Evolutionary conservation across 2,113 vertebrate genomes (phyloP).

Genomic region (Xyliphius kryptos): DNA sequence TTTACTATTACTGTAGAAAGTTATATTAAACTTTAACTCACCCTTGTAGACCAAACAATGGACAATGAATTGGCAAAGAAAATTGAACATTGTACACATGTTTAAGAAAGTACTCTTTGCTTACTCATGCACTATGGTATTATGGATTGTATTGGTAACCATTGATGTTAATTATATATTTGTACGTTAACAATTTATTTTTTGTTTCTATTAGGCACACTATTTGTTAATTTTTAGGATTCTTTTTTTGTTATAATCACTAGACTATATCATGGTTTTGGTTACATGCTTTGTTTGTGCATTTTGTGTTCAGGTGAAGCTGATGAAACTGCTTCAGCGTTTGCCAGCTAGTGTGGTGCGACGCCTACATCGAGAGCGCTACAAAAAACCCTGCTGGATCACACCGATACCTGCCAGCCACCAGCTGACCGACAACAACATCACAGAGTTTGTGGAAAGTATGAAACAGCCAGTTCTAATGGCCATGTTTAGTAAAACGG

Average conservation of each 20-base stretch:
- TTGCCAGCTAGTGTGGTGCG: conserved; percentile 85
- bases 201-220: too few species aligned
- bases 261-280: background rate
- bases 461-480: conserved; percentile 96
- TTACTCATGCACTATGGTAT: too few species aligned
- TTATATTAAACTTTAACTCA: too few species aligned
- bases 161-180: too few species aligned
- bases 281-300: background rate
- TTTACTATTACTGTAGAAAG: too few species aligned
- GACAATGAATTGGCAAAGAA: too few species aligned
- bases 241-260: background rate
- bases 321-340: conserved; percentile 97
- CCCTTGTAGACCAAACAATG: too few species aligned
- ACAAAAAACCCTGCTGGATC: conserved; percentile 86
- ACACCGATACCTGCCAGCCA: conserved; percentile 87
- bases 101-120: too few species aligned
- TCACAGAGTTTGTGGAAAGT: conserved; percentile 89
- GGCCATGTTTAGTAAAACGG: conserved; percentile 99
- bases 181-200: too few species aligned
- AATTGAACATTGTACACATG: too few species aligned
- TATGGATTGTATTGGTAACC: too few species aligned
- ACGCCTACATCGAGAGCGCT: conserved; percentile 88
- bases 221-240: background rate
- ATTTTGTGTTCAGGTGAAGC: conserved; percentile 79
- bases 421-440: conserved; percentile 88